Base-by-base conservation (phyloP, 2,888 invertebrate genomes). In the Glyphotaelius pellucidus region DNA sequence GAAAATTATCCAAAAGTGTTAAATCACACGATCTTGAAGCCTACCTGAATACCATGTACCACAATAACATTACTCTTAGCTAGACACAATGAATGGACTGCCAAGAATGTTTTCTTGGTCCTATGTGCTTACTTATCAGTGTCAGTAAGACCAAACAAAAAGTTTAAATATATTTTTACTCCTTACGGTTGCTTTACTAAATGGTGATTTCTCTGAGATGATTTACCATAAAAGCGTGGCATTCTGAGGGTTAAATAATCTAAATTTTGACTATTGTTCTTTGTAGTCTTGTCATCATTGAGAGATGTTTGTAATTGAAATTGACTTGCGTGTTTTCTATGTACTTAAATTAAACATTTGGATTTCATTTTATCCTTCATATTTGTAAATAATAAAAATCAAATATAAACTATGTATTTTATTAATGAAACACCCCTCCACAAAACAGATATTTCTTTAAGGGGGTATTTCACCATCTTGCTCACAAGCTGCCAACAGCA, bases 311-410 rank as follows among this genome's bases (percentile, higher is more conserved):
- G 84, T 91, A 88, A 87, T 35, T 91, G 30, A 91, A 91, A 79
- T 89, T 89, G 88, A 89, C 79, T 89, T 79, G 81, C 87, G 92
- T 92, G 87, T 92, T 92, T 92, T 89, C 89, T 90, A 67, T 92
- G 92, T 92, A 92, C 92, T 92, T 92, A 92, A 91, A 90, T 88
- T 91, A 80, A 89, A 85, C 67, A 31, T n/a, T 89, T 35, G 88
- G 79, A 89, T 89, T 89, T 89, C 88, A 89, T 89, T 89, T 86
- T 80, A 80, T 89, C 79, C 88, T 89, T 79, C 88, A 80, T 89
- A 89, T 89, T 89, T 89, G 88, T 89, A 89, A 89, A 89, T 89
- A 89, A 89, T 89, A 89, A 89, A 88, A 89, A 38, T 89, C 67
- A 89, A 89, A 80, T 79, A 79, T n/a, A 35, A 35, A n/a, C 1